Base-by-base conservation (phyloP, 1,140 invertebrate species). In the Diachasmimorpha longicaudata region DNA sequence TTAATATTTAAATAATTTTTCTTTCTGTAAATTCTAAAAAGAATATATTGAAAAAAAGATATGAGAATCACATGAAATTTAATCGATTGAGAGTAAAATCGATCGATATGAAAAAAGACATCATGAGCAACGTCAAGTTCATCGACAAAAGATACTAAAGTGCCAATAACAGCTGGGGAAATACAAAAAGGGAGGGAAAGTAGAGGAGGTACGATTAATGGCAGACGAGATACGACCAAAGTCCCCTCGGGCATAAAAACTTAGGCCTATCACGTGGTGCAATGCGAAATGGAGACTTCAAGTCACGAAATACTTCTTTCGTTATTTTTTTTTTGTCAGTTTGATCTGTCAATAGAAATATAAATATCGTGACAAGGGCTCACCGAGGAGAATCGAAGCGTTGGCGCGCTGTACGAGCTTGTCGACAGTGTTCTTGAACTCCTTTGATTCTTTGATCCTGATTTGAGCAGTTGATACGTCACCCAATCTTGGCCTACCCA, bases 341-440 rank as follows among this genome's bases (percentile, higher is more conserved):
- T 42, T 42, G 4, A 42, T 9, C 39, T 42, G 4, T 42, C 39
- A 42, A 42, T 42, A 4, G 13, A 13, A 42, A 42, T 42, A 42
- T 9, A 13, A 42, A 42, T 42, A 42, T 42, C 39, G 39, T 42
- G 39, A 42, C 39, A 42, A 42, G 13, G 13, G 39, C 81, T 82
- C 76, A 89, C 88, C 97, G 66, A 99, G 94, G 63, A 98, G 92
- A 77, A 98, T 91, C 8, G 97, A 97, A 23, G 96, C 95, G 87
- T 99, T 99, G 25, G 97, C 97, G 84, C 97, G 94, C 90, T 98
- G 96, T 75, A 99, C 94, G 84, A 99, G 92, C 89, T 98, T 98
- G 89, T 99, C 98, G 63, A 99, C 97, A 63, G 97, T 98, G 87
- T 96, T 98, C 96, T 98, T 99, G 89, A 99, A 99, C 90, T 99